phyloP scores from a whole-genome alignment of 2,888 invertebrate genomes.

The Tanytarsus gracilentus region DNA sequence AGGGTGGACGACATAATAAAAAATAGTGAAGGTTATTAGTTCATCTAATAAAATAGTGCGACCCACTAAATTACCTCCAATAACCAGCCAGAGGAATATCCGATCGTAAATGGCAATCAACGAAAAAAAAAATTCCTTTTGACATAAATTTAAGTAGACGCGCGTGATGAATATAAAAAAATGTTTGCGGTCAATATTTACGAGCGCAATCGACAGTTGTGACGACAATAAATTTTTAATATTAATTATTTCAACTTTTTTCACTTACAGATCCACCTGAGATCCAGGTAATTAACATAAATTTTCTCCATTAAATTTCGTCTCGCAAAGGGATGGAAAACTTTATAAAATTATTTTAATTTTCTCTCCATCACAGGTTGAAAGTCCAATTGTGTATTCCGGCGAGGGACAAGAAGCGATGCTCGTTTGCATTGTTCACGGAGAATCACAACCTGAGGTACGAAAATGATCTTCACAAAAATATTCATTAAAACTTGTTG shows the following conservation, averaged over 20 bases:
- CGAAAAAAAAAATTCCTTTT: no score
- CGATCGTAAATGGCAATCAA: no score
- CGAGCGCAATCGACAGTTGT: no score
- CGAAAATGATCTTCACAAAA: constrained; percentile 31
- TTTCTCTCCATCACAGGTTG: constrained; percentile 39
- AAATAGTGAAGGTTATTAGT: no score
- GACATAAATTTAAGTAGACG: no score
- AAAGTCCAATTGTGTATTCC: constrained; percentile 55
- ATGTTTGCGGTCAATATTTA: no score
- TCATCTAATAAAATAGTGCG: no score
- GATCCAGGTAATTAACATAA: constrained; percentile 34
- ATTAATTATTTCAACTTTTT: constrained; percentile 10
- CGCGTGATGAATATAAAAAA: no score
- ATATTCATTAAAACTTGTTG: no score
- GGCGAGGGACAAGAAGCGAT: constrained; percentile 59
- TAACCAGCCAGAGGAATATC: no score
- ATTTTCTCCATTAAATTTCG: not conserved
- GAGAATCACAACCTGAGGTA: constrained; percentile 58
- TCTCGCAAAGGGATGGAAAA: not conserved
- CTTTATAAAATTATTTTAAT: not conserved
- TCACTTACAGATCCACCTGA: constrained; percentile 41
- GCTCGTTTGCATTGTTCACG: constrained; percentile 59
- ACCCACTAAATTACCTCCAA: no score
- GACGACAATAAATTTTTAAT: not conserved
- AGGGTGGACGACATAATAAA: no score